Base-by-base conservation (phyloP, 2,797 vertebrate genomes). In the Pangasius larnaudii region DNA sequence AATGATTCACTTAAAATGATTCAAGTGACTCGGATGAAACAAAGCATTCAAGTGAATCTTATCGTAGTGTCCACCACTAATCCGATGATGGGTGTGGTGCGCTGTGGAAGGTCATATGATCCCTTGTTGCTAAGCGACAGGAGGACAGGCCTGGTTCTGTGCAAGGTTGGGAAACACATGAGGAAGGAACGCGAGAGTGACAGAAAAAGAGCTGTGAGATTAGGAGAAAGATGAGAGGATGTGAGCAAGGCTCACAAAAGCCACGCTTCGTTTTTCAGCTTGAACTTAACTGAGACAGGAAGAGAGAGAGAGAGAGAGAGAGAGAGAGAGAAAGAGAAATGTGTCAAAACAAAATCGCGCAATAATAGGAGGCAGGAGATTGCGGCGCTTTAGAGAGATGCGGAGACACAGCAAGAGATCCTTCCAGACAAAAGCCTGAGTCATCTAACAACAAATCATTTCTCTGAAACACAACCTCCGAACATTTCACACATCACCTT, bases 51-150 rank as follows among this genome's bases (percentile, higher is more conserved):
- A 53, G n/a, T 19, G n/a, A 75, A 27, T 14, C 22, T 0, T 53
- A 77, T 11, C 11, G 1, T 2, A 18, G 18, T 36, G 30, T 79
- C 39, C 59, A 30, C 2, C 39, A 10, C 80, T 65, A 18, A 16
- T 49, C 27, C 53, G 18, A 49, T 87, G 91, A 90, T 90, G 88
- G 93, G 63, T 0, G 61, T 87, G 78, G 78, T 42, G 49, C 78
- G 22, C 77, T 53, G 85, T 10, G 75, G 78, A 36, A 59, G 49
- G 63, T 87, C 87, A 88, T 39, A 8, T 56, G 42, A 74, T 75
- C 36, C 14, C 42, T 84, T n/a, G 86, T 87, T 87, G 86, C 86
- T 87, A 87, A 77, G 86, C 69, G 30, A 87, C 81, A 74, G 56
- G 77, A 90, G 86, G 58, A 86, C 39, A 85, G 69, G 85, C 39